Base-by-base conservation (phyloP, 2,888 invertebrate genomes). In the Ophraella communa region DNA sequence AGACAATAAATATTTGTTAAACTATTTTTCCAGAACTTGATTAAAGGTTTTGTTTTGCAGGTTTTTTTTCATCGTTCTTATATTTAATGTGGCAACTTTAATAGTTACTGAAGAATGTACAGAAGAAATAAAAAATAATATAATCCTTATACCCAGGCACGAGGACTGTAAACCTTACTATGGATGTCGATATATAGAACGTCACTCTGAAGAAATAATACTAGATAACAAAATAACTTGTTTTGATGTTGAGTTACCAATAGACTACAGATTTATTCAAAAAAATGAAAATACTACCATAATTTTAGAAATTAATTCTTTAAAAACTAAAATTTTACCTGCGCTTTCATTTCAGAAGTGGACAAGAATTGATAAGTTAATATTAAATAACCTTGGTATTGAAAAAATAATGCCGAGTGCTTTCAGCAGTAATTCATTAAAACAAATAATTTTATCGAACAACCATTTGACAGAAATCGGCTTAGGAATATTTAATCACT, bases 361-460 rank as follows among this genome's bases (percentile, higher is more conserved):
- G 3, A 5, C 11, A 14, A 35, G n/a, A n/a, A 39, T 30, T 10
- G 21, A 53, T 4, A 23, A n/a, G 0, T 53, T 53, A 8, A 5
- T 24, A 23, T 18, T 55, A 55, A 45, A 42, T 17, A 44, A 44
- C 23, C 27, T 55, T 4, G 11, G 21, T 11, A 27, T 55, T 4
- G 0, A 10, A 11, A 44, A 21, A 24, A n/a, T 55, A 7, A 11
- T 17, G 23, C 44, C 55, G 11, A 42, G 27, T 5, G 55, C 55
- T 14, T 55, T 55, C n/a, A 35, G 24, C 20, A 42, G 21, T 18
- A 42, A 17, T 1, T 20, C 11, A 84, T 67, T 23, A 83, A 64
- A 64, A 83, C 74, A 2, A 84, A 71, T 1, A 84, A 35, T 3
- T 83, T 42, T 55, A 42, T 55, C 54, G 8, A 14, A 14, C 3